phyloP scores from a whole-genome alignment of 2,888 invertebrate species.

The Globia sparganii region DNA sequence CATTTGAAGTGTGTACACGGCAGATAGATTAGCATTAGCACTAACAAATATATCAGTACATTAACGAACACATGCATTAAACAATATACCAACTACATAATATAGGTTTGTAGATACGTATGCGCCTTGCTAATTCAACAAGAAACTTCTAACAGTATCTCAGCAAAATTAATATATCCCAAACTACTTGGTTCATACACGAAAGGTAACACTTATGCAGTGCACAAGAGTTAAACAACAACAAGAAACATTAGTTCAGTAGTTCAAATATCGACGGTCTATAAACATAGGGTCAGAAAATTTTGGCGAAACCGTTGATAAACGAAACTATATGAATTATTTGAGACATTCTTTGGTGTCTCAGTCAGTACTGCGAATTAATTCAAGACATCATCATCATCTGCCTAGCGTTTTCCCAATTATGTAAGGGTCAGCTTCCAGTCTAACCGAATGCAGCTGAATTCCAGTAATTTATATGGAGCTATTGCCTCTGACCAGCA shows the following conservation, averaged over 20 bases:
- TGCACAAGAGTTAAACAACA: conserved; percentile 49
- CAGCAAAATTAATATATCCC: conserved; percentile 56
- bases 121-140: conserved; percentile 16
- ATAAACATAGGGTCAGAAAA: conserved; percentile 29
- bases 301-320: neutral
- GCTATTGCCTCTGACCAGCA: neutral
- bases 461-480: neutral
- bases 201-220: conserved; percentile 52
- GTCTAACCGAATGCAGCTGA: neutral
- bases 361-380: neutral
- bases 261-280: conserved; percentile 58
- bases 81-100: conserved; percentile 14
- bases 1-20: conserved; percentile 25
- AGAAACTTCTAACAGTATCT: conserved; percentile 25
- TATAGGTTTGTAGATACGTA: neutral
- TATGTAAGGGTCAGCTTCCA: neutral
- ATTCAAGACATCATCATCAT: neutral
- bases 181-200: conserved; percentile 31
- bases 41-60: conserved; percentile 24
- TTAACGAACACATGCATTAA: conserved; percentile 25
- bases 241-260: conserved; percentile 63
- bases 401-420: neutral
- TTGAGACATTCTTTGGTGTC: neutral
- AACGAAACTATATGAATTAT: neutral
- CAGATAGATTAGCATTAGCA: conserved; percentile 18